Base-by-base conservation (phyloP, 2,113 vertebrate species). In the Bujurquina vittata region DNA sequence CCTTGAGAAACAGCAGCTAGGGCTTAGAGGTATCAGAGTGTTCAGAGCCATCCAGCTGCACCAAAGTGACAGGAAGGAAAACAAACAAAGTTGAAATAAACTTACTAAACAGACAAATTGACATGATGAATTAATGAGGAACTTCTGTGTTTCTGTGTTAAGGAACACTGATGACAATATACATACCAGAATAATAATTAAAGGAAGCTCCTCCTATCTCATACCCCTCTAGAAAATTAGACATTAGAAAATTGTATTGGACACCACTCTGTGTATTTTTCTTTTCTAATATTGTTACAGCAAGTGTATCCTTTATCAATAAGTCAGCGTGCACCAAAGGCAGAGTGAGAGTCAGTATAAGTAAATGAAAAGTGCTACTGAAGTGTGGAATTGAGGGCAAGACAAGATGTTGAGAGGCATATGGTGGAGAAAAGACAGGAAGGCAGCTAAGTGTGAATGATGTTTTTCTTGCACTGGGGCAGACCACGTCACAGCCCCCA, bases 401-500 rank as follows among this genome's bases (percentile, higher is more conserved):
- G 87, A 80, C 63, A 83, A 84, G 35, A 87, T 58, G 20, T 67
- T 78, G 33, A 29, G 11, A 77, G 84, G 83, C 84, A 87, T 69
- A 87, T 22, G 77, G 84, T 1, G 5, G 73, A 49, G 80, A 72
- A 84, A 67, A 55, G 26, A 73, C 75, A 84, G 62, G 62, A 84
- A 79, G 72, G 81, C 91, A 93, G 75, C 83, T 87, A 85, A 90
- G 88, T 92, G 90, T 92, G 87, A 94, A 93, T 88, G 80, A 93
- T 93, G 77, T 74, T 86, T 80, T 46, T 90, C 83, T 91, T 89
- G 85, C 69, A 35, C 77, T 75, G 74, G 84, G 84, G 87, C 87
- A 79, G 65, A 54, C 79, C 78, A 85, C 79, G 31, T 86, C 88
- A 88, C 78, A 61, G 18, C 77, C 79, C 85, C 89, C 84, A 92